Percentiles rank a stretch among this genome's conserved stretches.
Conservation (phyloP, 92 coral and sea anemone genomes). For the Hydrozoanthus gracilis region DNA sequence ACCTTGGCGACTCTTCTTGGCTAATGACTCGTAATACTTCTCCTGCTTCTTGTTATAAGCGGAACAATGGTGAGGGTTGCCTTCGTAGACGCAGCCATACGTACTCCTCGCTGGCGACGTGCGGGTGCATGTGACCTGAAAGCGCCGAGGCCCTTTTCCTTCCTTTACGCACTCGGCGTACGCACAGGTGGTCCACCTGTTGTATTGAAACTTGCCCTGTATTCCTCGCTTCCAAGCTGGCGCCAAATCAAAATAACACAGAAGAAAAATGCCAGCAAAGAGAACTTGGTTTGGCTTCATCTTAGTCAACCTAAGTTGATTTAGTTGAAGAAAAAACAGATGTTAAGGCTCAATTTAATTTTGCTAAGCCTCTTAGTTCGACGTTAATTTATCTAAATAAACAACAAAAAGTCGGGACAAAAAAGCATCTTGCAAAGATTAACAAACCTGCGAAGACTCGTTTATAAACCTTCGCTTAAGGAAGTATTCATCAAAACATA, state of each 20-base stretch:
- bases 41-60: neutral
- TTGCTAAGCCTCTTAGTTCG: no score
- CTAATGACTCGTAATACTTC: neutral
- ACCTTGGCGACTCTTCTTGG: neutral
- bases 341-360: no score
- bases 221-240: no score
- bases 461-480: no score
- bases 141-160: slow-evolving; percentile 22
- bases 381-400: no score
- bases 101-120: neutral
- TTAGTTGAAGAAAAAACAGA: neutral
- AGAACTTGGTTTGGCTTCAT: neutral
- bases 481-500: no score
- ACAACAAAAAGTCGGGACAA: no score
- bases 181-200: slow-evolving; percentile 7
- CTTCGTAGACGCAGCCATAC: slow-evolving; percentile 41
- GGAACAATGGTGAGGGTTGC: slow-evolving; percentile 32
- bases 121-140: slow-evolving; percentile 6
- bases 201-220: slow-evolving; percentile 19
- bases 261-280: neutral
- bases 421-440: no score
- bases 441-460: no score
- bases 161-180: slow-evolving; percentile 26
- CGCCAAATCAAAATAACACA: neutral
- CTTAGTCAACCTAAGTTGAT: neutral